Evolutionary conservation across 2,888 invertebrate genomes (phyloP), one percentile per base, ranked within the genome.

Genomic region (Ochlodes sylvanus): DNA sequence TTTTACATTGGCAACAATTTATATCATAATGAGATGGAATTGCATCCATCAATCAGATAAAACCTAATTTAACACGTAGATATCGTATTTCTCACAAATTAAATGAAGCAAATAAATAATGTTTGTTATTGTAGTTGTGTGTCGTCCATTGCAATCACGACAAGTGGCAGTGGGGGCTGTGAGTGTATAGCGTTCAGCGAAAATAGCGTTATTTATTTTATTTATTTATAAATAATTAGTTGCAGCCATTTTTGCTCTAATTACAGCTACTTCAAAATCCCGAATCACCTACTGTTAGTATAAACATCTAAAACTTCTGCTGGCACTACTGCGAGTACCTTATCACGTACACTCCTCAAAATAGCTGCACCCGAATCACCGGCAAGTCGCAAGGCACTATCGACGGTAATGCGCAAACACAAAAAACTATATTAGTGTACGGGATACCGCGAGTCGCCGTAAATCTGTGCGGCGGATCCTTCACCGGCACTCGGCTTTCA

Each of bases 401-500:
- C 58, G 70, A 71, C 79, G 78, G 77, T 67, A 67, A 67, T 56
- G 47, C 34, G 15, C 17, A 15, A 47, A 61, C 54, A 68, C 57
- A 56, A 68, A 62, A 68, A 41, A 38, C 68, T 57, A 63, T 57
- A 68, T 68, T 68, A 68, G 62, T 56, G 41, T 50, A 56, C 56
- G 41, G 67, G 58, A 62, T 63, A 63, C 17, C 62, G 62, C 62
- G 68, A 68, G 67, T 56, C 67, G 55, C 44, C 62, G 68, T 50
- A 62, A 27, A 68, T 57, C 63, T 63, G 68, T 74, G 74, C 74
- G 72, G 71, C 72, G 69, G 73, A 75, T 76, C 74, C 77, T 76
- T 84, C 83, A 85, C 86, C 85, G 85, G 81, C 90, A 80, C 90
- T 89, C 85, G 75, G 86, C 88, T 85, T 89, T 89, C 89, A 89